These are phyloP conservation scores for Ptychobarbus kaznakovi DNA, from an alignment of 2,797 vertebrate species.

Conservation along the genomic window DNA sequence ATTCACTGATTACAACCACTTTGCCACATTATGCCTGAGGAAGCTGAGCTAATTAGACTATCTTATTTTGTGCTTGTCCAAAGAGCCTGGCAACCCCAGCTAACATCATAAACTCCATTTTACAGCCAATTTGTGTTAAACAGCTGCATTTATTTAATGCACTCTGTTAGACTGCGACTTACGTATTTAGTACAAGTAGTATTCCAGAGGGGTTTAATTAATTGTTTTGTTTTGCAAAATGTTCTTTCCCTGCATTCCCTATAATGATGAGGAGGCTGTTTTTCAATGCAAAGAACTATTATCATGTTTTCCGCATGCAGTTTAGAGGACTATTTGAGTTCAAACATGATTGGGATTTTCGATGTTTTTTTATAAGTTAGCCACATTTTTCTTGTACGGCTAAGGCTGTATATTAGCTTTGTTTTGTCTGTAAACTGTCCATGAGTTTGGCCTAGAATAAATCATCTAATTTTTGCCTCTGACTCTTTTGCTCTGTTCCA, in stretches of 20 bases:
- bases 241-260: not conserved
- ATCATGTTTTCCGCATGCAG: slow-evolving; percentile 26
- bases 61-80: slow-evolving; percentile 26
- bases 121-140: slow-evolving; percentile 37
- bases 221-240: slow-evolving; percentile 40
- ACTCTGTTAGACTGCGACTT: slow-evolving; percentile 25
- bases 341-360: not conserved
- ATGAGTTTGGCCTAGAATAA: not conserved
- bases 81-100: not conserved
- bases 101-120: slow-evolving; percentile 24
- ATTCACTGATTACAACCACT: slow-evolving; percentile 18
- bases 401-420: not conserved
- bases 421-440: slow-evolving; percentile 25
- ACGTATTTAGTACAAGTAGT: slow-evolving; percentile 19
- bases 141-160: slow-evolving; percentile 25
- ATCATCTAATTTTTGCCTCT: slow-evolving; percentile 13
- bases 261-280: slow-evolving; percentile 20
- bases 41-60: slow-evolving; percentile 37
- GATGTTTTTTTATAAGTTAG: not conserved
- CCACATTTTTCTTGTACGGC: not conserved
- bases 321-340: slow-evolving; percentile 1
- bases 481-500: not conserved
- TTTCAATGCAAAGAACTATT: slow-evolving; percentile 15
- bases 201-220: slow-evolving; percentile 39
- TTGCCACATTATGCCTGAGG: slow-evolving; percentile 8